Evolutionary conservation across 2,888 invertebrate genomes (phyloP).

Genomic region (Ommatoiulus sabulosus): DNA sequence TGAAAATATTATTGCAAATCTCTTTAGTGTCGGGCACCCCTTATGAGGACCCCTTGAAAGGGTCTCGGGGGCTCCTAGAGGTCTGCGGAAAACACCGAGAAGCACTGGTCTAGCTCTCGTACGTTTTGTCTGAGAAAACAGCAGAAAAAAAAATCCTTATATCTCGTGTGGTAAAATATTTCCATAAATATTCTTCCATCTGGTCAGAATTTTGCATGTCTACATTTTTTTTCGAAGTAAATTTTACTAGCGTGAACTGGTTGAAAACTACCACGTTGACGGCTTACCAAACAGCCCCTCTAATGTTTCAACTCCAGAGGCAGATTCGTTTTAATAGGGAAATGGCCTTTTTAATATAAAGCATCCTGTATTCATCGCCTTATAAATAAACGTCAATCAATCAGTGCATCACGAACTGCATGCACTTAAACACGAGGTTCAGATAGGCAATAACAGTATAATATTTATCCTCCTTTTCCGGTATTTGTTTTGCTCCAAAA

Average conservation of each 20-base stretch:
- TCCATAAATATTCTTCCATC: too few relatives aligned
- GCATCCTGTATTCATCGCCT: conserved; percentile 10
- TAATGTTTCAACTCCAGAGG: neutral
- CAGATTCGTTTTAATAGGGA: conserved; percentile 7
- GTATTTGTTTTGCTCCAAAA: neutral
- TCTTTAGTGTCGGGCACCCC: too few relatives aligned
- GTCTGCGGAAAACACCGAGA: too few relatives aligned
- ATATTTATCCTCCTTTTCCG: conserved; percentile 35
- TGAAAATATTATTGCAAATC: too few relatives aligned
- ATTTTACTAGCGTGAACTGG: neutral
- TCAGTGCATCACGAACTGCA: neutral
- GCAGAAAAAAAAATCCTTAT: too few relatives aligned
- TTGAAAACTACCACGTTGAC: neutral
- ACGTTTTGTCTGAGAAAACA: too few relatives aligned
- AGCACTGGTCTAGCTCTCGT: too few relatives aligned
- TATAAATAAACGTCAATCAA: conserved; percentile 36
- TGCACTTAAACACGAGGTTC: neutral
- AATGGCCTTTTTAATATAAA: conserved; percentile 35
- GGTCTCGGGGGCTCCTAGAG: too few relatives aligned
- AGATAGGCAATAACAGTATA: neutral
- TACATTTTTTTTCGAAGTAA: too few relatives aligned
- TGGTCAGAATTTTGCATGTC: too few relatives aligned
- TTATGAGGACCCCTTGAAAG: too few relatives aligned
- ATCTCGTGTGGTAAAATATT: too few relatives aligned
- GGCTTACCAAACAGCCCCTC: neutral